Evolutionary conservation across 2,888 invertebrate genomes (phyloP).

Genomic region (Andrena flavipes): DNA sequence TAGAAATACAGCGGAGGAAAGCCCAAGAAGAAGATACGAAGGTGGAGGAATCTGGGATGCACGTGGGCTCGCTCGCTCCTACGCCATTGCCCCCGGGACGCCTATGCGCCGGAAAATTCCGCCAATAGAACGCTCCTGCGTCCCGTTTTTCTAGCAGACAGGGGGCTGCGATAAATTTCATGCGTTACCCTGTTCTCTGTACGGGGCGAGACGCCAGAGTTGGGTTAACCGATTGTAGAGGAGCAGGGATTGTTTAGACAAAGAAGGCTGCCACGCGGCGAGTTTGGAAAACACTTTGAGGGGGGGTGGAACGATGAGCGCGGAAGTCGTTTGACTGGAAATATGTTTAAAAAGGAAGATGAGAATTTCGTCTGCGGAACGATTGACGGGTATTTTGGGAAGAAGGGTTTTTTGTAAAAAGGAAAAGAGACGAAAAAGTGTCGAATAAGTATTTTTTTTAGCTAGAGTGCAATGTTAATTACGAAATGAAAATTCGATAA

Average conservation of each 20-base stretch:
- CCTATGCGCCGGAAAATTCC: constrained; percentile 43
- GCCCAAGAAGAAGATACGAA: neutral
- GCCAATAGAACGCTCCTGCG: constrained; percentile 6
- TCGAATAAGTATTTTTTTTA: neutral
- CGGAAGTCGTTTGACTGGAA: neutral
- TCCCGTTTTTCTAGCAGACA: constrained; percentile 4
- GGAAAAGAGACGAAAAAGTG: neutral
- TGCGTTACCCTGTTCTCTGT: neutral
- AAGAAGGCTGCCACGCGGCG: neutral
- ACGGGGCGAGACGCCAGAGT: neutral
- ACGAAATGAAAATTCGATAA: neutral
- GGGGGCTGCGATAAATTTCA: neutral
- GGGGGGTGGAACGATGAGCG: neutral
- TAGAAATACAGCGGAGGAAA: neutral
- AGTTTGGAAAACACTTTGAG: neutral
- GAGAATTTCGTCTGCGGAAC: neutral
- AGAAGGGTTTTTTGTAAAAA: constrained; percentile 4
- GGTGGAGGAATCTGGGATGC: constrained; percentile 41
- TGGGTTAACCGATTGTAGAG: neutral
- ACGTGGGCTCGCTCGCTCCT: constrained; percentile 42
- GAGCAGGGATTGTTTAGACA: neutral
- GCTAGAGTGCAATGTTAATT: constrained; percentile 17
- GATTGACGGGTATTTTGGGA: neutral
- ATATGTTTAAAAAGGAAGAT: constrained; percentile 5
- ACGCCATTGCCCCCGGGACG: constrained; percentile 34